Percentiles rank a stretch among this genome's conserved stretches.
Evolutionary conservation across 2,113 vertebrate genomes (phyloP).

Genomic region (Helogale parvula): DNA sequence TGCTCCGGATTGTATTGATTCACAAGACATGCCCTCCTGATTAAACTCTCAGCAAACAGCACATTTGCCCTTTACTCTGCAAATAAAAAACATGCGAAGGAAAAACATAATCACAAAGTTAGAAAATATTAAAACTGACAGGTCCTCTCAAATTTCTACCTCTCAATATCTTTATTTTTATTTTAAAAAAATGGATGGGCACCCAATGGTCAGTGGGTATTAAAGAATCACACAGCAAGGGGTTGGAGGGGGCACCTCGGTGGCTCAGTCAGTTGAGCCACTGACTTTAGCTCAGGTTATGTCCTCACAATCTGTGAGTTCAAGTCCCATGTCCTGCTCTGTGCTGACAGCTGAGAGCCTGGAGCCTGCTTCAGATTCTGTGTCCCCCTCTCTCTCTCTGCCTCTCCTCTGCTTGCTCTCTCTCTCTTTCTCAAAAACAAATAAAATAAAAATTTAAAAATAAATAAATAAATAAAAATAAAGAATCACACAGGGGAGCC

Average conservation of each 20-base stretch:
- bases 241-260: no score
- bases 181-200: neutral
- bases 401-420: no score
- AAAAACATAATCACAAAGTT: neutral
- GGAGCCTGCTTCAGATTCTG: no score
- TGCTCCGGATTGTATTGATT: neutral
- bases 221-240: neutral
- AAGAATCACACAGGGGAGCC: no score
- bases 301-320: no score
- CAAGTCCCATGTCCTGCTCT: fast-evolving
- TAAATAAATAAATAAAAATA: no score
- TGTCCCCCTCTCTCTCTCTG: no score
- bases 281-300: no score
- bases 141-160: neutral
- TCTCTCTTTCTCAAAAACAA: no score
- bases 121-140: neutral
- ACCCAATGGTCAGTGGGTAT: neutral
- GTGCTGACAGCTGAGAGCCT: no score
- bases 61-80: neutral
- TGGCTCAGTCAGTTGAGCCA: no score
- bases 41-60: neutral
- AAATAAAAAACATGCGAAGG: neutral
- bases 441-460: no score
- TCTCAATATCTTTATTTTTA: neutral
- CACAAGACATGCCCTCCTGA: neutral